phyloP scores from a whole-genome alignment of 2,888 invertebrate genomes.

The Apotomis betuletana region DNA sequence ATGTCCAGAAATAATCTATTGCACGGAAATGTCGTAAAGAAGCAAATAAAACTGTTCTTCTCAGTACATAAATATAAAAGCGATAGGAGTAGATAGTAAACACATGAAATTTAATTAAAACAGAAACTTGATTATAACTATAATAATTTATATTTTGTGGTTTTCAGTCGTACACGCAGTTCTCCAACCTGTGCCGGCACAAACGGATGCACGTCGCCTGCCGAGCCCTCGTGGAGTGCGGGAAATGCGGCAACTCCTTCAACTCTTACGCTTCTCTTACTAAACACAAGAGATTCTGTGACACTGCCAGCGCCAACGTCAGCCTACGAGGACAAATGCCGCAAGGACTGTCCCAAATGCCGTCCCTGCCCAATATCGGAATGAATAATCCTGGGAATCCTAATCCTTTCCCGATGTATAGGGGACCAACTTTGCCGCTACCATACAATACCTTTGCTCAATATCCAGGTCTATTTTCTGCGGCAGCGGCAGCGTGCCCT shows the following conservation, averaged over 20 bases:
- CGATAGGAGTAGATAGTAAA: background rate
- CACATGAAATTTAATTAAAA: background rate
- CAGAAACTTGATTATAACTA: slow-evolving; percentile 11
- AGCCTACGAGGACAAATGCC: slow-evolving; percentile 76
- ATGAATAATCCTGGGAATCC: slow-evolving; percentile 74
- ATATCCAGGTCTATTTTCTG: slow-evolving; percentile 81
- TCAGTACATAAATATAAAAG: background rate
- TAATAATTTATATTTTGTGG: slow-evolving; percentile 52
- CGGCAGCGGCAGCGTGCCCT: slow-evolving; percentile 79
- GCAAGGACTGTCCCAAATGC: slow-evolving; percentile 72
- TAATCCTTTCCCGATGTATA: slow-evolving; percentile 89
- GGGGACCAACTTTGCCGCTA: slow-evolving; percentile 85
- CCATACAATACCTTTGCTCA: slow-evolving; percentile 86
- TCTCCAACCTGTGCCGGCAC: slow-evolving; percentile 99
- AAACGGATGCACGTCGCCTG: slow-evolving; percentile 99
- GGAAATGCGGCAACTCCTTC: slow-evolving; percentile 96
- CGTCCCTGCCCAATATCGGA: slow-evolving; percentile 71
- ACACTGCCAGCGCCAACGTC: slow-evolving; percentile 86
- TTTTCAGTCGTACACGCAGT: slow-evolving; percentile 96
- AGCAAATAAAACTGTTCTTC: slow-evolving; percentile 3
- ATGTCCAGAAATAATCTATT: slow-evolving; percentile 1
- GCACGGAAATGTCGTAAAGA: background rate
- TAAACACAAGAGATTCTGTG: slow-evolving; percentile 98
- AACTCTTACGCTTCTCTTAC: slow-evolving; percentile 95
- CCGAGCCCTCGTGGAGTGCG: slow-evolving; percentile 96